Conservation (phyloP, 2,888 invertebrate species). For the Steinernema hermaphroditum region DNA sequence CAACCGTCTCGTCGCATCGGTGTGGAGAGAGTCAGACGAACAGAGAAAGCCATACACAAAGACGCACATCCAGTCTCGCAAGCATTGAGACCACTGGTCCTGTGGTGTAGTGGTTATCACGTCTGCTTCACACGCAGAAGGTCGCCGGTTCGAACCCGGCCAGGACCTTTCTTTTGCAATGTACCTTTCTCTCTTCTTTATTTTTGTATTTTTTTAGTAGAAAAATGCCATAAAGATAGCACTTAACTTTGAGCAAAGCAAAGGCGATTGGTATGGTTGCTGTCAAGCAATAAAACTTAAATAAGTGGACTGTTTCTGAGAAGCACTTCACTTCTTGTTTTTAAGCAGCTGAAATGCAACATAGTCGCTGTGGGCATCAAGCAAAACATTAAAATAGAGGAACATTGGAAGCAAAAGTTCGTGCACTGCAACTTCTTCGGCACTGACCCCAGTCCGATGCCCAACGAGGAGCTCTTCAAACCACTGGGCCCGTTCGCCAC, state of each 20-base stretch:
- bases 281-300: too few species aligned
- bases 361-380: neutral
- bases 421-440: neutral
- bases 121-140: conserved; percentile 64
- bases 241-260: too few species aligned
- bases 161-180: neutral
- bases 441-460: neutral
- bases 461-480: neutral
- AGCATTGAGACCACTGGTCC: too few species aligned
- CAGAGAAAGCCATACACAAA: too few species aligned
- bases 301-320: too few species aligned
- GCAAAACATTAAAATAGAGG: neutral
- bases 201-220: too few species aligned
- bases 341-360: neutral
- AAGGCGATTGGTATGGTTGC: too few species aligned
- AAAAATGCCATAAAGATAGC: too few species aligned
- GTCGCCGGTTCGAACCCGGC: conserved; percentile 51
- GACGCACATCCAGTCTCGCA: too few species aligned
- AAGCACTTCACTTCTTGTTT: neutral
- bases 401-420: neutral
- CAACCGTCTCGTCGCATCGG: too few species aligned
- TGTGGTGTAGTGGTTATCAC: conserved; percentile 60
- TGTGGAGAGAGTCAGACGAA: too few species aligned
- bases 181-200: too few species aligned
- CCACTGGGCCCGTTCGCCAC: neutral